A percentile compares a stretch with the other conserved stretches of the same genome.
These are phyloP conservation scores for Nettapus auritus DNA, from an alignment of 2,113 vertebrate species.

Conservation along the genomic window DNA sequence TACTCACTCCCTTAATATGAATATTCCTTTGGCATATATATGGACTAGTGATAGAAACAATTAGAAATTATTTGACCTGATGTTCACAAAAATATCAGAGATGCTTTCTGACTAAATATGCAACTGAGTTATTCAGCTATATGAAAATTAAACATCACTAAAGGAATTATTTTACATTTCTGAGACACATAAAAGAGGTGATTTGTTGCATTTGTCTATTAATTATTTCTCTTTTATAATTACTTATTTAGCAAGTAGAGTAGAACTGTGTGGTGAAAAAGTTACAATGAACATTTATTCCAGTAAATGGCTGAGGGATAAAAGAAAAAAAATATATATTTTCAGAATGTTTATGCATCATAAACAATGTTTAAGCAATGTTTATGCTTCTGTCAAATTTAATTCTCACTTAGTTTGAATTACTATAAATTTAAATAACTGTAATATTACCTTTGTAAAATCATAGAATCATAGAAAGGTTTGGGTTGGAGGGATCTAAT, in stretches of 20 bases:
- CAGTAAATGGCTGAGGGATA: not conserved
- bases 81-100: not conserved
- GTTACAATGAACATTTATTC: not conserved
- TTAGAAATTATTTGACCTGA: not conserved
- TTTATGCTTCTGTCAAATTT: not conserved
- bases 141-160: not conserved
- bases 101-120: not conserved
- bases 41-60: not conserved
- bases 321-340: not conserved
- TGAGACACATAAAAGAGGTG: not conserved
- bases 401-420: not conserved
- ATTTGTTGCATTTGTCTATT: not conserved
- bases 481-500: too few species aligned
- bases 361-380: too few species aligned
- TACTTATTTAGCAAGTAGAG: not conserved
- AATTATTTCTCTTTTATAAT: not conserved
- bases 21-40: not conserved
- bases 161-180: not conserved
- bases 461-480: too few species aligned
- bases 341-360: too few species aligned
- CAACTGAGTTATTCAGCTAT: not conserved
- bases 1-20: not conserved
- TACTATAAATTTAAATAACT: not conserved
- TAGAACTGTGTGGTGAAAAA: not conserved
- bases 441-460: not conserved